Conservation (phyloP, 1,140 invertebrate genomes). For the Zaprionus capensis region DNA sequence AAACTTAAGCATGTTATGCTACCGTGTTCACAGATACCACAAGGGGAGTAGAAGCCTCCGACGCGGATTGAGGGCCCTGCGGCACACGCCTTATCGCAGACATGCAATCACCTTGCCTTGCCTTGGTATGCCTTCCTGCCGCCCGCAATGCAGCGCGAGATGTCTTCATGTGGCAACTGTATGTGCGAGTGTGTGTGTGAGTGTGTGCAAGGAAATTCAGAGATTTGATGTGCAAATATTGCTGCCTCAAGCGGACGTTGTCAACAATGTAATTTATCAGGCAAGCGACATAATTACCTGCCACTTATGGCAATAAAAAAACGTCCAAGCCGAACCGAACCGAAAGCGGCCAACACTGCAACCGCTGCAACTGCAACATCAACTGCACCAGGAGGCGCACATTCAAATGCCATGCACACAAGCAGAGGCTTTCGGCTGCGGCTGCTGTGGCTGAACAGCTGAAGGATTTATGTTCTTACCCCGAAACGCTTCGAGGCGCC, state of each 20-base stretch:
- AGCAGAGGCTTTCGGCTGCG: conserved; percentile 24
- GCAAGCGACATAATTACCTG: conserved; percentile 84
- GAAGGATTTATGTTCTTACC: conserved; percentile 83
- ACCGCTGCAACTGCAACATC: neutral
- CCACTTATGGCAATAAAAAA: conserved; percentile 83
- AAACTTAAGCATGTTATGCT: conserved; percentile 84
- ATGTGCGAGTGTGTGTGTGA: neutral
- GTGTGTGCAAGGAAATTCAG: conserved; percentile 3
- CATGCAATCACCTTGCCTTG: conserved; percentile 66
- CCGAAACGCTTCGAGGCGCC: conserved; percentile 76
- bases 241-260: conserved; percentile 49
- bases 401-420: conserved; percentile 67
- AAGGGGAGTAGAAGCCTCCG: conserved; percentile 12
- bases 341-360: conserved; percentile 22
- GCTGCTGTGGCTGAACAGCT: conserved; percentile 51
- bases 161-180: conserved; percentile 16
- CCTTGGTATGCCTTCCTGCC: conserved; percentile 38
- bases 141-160: conserved; percentile 22
- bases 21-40: conserved; percentile 81
- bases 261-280: conserved; percentile 84
- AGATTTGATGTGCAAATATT: conserved; percentile 50
- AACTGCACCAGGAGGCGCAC: conserved; percentile 28
- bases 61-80: conserved; percentile 9
- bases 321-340: conserved; percentile 32
- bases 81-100: conserved; percentile 77